These are phyloP conservation scores for Sisyra terminalis DNA, from an alignment of 2,888 invertebrate genomes.

Conservation along the genomic window DNA sequence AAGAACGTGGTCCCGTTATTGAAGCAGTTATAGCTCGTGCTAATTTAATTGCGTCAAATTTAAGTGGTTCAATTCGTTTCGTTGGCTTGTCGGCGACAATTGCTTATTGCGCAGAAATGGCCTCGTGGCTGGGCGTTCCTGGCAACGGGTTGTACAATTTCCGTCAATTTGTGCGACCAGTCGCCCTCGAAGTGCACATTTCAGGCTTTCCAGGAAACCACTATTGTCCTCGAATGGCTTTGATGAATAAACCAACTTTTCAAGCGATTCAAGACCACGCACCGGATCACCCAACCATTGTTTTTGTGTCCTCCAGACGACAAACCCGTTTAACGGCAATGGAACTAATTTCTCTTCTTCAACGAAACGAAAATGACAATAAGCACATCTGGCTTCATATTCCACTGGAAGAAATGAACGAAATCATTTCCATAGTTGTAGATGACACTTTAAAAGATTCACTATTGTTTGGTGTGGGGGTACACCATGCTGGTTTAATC, in stretches of 20 bases:
- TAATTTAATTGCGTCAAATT: conserved; percentile 88
- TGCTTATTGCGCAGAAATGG: conserved; percentile 93
- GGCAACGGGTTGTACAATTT: conserved; percentile 93
- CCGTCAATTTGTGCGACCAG: conserved; percentile 92
- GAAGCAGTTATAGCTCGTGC: conserved; percentile 97
- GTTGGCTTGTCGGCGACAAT: conserved; percentile 71
- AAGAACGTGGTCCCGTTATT: conserved; percentile 75
- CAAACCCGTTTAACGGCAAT: conserved; percentile 94
- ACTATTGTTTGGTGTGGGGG: conserved; percentile 91
- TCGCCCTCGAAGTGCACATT: conserved; percentile 74
- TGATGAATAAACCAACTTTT: conserved; percentile 98
- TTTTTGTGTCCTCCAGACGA: conserved; percentile 91
- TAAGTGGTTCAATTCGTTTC: conserved; percentile 65
- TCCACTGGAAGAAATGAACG: conserved; percentile 72
- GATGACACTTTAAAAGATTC: conserved; percentile 88
- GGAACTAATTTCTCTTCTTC: conserved; percentile 82
- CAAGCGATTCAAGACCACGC: conserved; percentile 90
- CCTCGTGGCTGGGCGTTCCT: conserved; percentile 87
- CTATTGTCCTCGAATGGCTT: conserved; percentile 98
- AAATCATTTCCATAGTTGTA: conserved; percentile 45
- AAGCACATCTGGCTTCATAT: conserved; percentile 74
- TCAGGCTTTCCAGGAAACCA: conserved; percentile 94
- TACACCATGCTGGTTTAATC: conserved; percentile 95
- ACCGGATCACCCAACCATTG: conserved; percentile 74
- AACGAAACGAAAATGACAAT: conserved; percentile 20